Evolutionary conservation across 2,797 vertebrate genomes (phyloP), one percentile per base, ranked within the genome.

Genomic region (Gephyroberyx darwinii): DNA sequence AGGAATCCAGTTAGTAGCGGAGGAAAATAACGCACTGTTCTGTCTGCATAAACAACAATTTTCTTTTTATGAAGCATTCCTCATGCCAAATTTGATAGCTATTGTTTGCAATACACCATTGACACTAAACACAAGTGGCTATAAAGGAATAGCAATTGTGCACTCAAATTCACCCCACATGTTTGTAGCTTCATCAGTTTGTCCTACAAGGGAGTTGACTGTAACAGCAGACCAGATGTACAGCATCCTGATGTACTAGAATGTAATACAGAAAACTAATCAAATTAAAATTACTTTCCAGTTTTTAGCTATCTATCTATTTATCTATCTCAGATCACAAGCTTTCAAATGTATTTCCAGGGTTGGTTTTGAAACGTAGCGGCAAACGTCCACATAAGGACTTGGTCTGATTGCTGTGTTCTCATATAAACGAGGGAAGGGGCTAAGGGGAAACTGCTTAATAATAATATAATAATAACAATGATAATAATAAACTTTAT

Each of bases 21-120:
- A 68, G 30, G 53, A 64, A 67, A 67, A 73, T 3, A 26, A 31
- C 35, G 48, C 43, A 57, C 4, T 54, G 7, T 67, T 69, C 53
- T 74, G 69, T 82, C 77, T 82, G 71, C 63, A 74, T 73, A 78
- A 82, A 85, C 69, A 77, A 68, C 62, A 70, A 33, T 52, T 77
- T 37, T 74, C 31, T 65, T 69, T 77, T 75, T 63, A 58, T 69
- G 51, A 69, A 59, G 51, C 20, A 30, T 74, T 67, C 52, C 45
- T 69, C 5, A 33, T 17, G 20, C 39, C 47, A 69, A 45, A 69
- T 60, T 83, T 83, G 65, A 80, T 53, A 61, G 69, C 3, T n/a
- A 50, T 68, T 77, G 69, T 82, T 83, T 70, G 76, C 69, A 60
- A 63, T 68, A 69, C 64, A 51, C 70, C 60, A 51, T 69, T 77